Evolutionary conservation across 2,888 invertebrate species (phyloP).

Genomic region (Salpingus planirostris): DNA sequence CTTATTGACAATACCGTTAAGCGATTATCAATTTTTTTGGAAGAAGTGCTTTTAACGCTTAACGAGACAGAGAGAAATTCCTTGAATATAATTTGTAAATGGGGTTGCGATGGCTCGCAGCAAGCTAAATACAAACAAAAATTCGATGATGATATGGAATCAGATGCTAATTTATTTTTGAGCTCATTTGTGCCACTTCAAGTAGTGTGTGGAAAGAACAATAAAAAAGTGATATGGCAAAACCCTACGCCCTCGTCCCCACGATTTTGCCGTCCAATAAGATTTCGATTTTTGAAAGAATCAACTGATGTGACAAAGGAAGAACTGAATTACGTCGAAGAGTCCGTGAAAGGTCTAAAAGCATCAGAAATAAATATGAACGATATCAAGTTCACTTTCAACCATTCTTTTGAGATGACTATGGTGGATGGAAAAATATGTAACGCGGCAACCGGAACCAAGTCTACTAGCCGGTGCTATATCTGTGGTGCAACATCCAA

Average conservation of each 20-base stretch:
- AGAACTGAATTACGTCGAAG: slow-evolving; percentile 19
- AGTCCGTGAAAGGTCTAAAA: not conserved
- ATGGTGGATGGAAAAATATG: slow-evolving; percentile 26
- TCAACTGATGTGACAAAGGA: slow-evolving; percentile 21
- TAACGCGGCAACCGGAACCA: slow-evolving; percentile 21
- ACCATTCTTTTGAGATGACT: slow-evolving; percentile 13
- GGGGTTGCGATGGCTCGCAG: slow-evolving; percentile 24
- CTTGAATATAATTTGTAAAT: slow-evolving; percentile 15
- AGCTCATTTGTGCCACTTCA: slow-evolving; percentile 20
- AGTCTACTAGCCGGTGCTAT: slow-evolving; percentile 21
- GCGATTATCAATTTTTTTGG: slow-evolving; percentile 2
- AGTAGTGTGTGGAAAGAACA: slow-evolving; percentile 13
- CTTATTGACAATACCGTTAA: not conserved
- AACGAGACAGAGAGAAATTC: slow-evolving; percentile 6
- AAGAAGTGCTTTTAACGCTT: not conserved
- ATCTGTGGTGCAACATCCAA: slow-evolving; percentile 15
- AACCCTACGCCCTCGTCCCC: slow-evolving; percentile 26
- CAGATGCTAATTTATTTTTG: slow-evolving; percentile 26
- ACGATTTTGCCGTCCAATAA: slow-evolving; percentile 25
- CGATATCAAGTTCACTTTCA: slow-evolving; percentile 1
- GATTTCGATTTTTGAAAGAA: slow-evolving; percentile 23
- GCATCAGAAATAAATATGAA: not conserved
- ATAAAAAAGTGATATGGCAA: slow-evolving; percentile 22
- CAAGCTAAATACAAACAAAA: slow-evolving; percentile 24
- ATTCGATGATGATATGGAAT: slow-evolving; percentile 16